Percentiles rank a stretch among this genome's conserved stretches.
These are phyloP conservation scores for Eucidaris tribuloides DNA, from an alignment of 35 echinoderm and acorn worm genomes.

Conservation along the genomic window DNA sequence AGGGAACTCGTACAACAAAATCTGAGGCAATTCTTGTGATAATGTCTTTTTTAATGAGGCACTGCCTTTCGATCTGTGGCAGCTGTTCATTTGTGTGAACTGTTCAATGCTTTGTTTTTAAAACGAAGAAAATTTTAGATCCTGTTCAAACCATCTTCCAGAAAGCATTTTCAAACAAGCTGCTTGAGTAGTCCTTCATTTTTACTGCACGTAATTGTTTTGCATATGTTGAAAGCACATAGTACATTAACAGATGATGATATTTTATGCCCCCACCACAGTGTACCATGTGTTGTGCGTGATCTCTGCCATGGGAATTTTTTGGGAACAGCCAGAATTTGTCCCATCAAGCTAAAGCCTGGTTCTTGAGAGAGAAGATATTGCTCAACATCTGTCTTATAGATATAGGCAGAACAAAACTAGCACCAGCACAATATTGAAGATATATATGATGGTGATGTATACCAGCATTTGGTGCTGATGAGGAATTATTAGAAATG, in stretches of 20 bases:
- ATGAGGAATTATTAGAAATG: constrained; percentile 25
- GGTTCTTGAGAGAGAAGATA: neutral
- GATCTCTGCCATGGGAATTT: neutral
- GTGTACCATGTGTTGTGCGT: neutral
- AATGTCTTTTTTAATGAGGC: neutral
- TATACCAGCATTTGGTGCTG: constrained; percentile 32
- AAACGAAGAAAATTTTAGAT: neutral
- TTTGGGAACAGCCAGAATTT: neutral
- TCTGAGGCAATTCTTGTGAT: neutral
- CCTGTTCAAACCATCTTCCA: neutral
- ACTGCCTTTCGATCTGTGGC: neutral
- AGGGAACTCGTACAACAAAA: neutral
- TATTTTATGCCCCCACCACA: neutral
- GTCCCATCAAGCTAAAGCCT: neutral
- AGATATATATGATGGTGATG: constrained; percentile 63
- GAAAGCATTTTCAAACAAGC: neutral
- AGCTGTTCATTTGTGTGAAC: neutral
- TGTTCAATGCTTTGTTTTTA: neutral
- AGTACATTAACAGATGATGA: neutral
- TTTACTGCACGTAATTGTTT: neutral
- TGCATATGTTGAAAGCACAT: neutral
- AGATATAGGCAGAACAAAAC: neutral
- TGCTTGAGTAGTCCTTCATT: neutral
- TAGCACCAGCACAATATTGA: constrained; percentile 24
- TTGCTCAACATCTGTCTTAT: neutral